Percentiles rank a stretch among this genome's conserved stretches.
Evolutionary conservation across 2,797 vertebrate species (phyloP).

Genomic region (Pogoniulus pusillus): DNA sequence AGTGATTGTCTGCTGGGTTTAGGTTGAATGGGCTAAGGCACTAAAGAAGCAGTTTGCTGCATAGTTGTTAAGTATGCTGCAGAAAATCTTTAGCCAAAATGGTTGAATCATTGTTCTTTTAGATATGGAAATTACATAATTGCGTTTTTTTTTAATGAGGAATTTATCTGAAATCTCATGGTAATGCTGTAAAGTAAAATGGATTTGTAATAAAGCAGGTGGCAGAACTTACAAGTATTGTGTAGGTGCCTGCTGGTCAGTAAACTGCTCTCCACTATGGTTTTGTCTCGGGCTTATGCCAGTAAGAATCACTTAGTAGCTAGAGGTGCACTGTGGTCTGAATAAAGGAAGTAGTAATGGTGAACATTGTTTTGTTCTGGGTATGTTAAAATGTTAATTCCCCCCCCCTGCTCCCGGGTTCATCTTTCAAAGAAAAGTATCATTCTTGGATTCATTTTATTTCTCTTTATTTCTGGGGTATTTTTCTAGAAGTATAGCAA

Average conservation of each 20-base stretch:
- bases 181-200: not conserved
- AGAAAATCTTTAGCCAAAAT: not conserved
- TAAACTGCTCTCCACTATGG: not conserved
- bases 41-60: not conserved
- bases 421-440: not conserved
- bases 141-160: not conserved
- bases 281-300: not conserved
- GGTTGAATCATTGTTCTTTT: not conserved
- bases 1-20: not conserved
- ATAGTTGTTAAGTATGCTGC: not conserved
- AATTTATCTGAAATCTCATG: not conserved
- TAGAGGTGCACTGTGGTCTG: not conserved
- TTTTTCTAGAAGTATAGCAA: not conserved
- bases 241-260: not conserved
- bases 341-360: not conserved
- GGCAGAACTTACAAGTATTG: rapidly evolving
- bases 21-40: not conserved
- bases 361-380: not conserved
- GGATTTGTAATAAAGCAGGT: not conserved
- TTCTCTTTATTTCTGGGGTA: not conserved
- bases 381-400: not conserved
- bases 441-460: not conserved
- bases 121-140: not conserved
- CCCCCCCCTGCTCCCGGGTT: not conserved
- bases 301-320: not conserved